Percentiles rank a stretch among this genome's conserved stretches.
These are phyloP conservation scores for Plumapathes pennacea DNA, from an alignment of 92 coral and sea anemone species.

Conservation along the genomic window DNA sequence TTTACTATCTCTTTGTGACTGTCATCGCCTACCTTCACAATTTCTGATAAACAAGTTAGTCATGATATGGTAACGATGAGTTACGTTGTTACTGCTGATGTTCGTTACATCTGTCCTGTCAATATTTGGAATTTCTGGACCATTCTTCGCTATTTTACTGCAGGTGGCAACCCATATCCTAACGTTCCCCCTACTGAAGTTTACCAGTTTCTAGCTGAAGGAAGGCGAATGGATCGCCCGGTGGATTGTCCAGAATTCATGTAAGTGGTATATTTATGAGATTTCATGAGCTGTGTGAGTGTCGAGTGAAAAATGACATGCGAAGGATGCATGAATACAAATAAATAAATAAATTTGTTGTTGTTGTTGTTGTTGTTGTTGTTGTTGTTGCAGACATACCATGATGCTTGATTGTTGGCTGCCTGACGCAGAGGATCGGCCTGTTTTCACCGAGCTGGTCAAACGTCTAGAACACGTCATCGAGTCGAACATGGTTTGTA, in stretches of 20 bases:
- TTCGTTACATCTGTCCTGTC: neutral
- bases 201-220: constrained; percentile 73
- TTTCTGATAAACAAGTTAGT: too few species aligned
- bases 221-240: constrained; percentile 84
- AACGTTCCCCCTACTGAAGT: constrained; percentile 71
- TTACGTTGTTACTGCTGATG: neutral
- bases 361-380: too few species aligned
- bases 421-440: constrained; percentile 73
- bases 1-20: too few species aligned
- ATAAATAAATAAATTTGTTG: too few species aligned
- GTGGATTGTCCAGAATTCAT: constrained; percentile 78
- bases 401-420: constrained; percentile 92
- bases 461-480: constrained; percentile 61
- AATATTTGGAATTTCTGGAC: too few species aligned
- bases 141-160: too few species aligned
- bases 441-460: constrained; percentile 72
- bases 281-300: too few species aligned
- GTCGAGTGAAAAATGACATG: too few species aligned
- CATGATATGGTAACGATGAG: neutral
- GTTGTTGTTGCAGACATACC: constrained; percentile 60
- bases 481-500: constrained; percentile 70
- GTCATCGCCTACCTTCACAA: too few species aligned
- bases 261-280: too few species aligned
- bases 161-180: constrained; percentile 93
- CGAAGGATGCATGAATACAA: too few species aligned